phyloP scores from a whole-genome alignment of 2,888 invertebrate species.

The Leptopilina drosophilae region DNA sequence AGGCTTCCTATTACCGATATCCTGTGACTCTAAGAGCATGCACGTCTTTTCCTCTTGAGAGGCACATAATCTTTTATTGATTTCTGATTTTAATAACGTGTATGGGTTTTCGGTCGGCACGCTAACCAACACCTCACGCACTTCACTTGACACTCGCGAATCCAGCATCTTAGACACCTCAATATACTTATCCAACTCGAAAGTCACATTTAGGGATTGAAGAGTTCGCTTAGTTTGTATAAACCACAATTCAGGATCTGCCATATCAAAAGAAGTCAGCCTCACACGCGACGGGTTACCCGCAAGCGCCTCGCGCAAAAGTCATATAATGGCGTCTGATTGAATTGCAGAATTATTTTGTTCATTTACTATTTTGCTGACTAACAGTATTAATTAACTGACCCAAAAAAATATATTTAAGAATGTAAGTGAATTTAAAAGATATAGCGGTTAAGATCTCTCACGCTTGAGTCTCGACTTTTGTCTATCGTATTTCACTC shows the following conservation, averaged over 20 bases:
- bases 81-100: not conserved
- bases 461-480: too few relatives aligned
- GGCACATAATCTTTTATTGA: not conserved
- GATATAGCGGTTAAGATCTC: too few relatives aligned
- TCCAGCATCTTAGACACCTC: not conserved
- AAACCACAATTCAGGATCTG: conserved; percentile 44
- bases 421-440: too few relatives aligned
- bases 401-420: too few relatives aligned
- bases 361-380: too few relatives aligned
- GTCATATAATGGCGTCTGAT: too few relatives aligned
- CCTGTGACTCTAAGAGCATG: not conserved
- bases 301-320: too few relatives aligned
- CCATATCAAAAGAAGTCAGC: conserved; percentile 29
- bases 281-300: too few relatives aligned
- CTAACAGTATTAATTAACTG: too few relatives aligned
- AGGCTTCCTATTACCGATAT: too few relatives aligned
- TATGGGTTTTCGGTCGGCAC: not conserved
- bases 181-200: conserved; percentile 50
- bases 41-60: conserved; percentile 7
- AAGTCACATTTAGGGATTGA: conserved; percentile 56
- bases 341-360: too few relatives aligned
- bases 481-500: too few relatives aligned
- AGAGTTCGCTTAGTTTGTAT: not conserved
- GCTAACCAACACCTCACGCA: not conserved
- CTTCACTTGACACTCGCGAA: not conserved